A percentile compares a stretch with the other conserved stretches of the same genome.
These are phyloP conservation scores for Puffinus mauretanicus DNA, from an alignment of 2,113 vertebrate genomes.

Conservation along the genomic window DNA sequence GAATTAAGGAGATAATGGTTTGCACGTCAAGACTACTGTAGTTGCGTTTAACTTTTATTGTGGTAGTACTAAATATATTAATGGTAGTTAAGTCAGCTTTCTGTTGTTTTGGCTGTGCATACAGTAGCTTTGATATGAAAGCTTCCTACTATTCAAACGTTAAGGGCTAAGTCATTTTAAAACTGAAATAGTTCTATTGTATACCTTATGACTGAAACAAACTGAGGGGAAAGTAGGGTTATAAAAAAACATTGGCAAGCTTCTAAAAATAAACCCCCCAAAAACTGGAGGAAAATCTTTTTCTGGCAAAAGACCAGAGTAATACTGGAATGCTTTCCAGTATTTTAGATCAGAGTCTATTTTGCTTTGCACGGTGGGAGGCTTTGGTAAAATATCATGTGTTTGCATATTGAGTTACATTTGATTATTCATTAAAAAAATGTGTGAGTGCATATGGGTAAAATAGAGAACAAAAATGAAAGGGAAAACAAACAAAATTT, in stretches of 20 bases:
- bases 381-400: not conserved
- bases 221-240: not conserved
- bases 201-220: not conserved
- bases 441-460: not conserved
- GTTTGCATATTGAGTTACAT: not conserved
- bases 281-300: not conserved
- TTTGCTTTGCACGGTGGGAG: not conserved
- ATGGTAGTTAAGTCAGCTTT: not conserved
- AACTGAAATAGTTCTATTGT: not conserved
- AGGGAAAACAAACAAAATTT: not conserved
- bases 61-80: not conserved
- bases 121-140: not conserved
- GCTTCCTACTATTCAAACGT: not conserved
- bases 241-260: not conserved
- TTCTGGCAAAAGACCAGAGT: conserved; percentile 1
- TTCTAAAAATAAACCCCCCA: not conserved
- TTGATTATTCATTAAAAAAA: not conserved
- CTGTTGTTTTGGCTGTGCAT: not conserved
- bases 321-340: not conserved
- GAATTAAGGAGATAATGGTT: not conserved
- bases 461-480: not conserved
- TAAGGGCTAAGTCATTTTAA: not conserved
- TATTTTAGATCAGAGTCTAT: not conserved
- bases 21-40: not conserved
- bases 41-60: not conserved